A percentile compares a stretch with the other conserved stretches of the same genome.
phyloP scores from a whole-genome alignment of 2,113 vertebrate genomes.

The Nibea coibor region DNA sequence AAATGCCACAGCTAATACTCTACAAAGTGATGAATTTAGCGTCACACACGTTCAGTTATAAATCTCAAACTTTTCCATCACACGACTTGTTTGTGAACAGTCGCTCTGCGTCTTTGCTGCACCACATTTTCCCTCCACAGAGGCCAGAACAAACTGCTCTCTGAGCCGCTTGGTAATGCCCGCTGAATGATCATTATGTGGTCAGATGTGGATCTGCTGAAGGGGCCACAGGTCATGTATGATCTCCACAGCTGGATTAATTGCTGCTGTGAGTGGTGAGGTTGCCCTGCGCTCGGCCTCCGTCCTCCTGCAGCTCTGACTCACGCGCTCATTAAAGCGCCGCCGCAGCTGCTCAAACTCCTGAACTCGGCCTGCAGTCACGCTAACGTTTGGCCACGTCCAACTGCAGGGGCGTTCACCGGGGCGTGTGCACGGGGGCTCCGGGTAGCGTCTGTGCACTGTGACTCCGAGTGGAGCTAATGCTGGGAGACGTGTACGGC shows the following conservation, averaged over 20 bases:
- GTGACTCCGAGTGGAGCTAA: constrained; percentile 14
- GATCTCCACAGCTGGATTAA: constrained; percentile 31
- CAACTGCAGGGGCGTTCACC: constrained; percentile 20
- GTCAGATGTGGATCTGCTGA: constrained; percentile 17
- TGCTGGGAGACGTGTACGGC: background rate
- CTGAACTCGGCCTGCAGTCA: constrained; percentile 42
- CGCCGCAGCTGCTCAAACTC: constrained; percentile 41
- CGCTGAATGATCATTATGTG: constrained; percentile 14
- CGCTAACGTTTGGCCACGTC: constrained; percentile 1
- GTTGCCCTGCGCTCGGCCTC: background rate
- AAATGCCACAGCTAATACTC: background rate
- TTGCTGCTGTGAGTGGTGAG: constrained; percentile 2
- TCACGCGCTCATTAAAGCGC: constrained; percentile 53
- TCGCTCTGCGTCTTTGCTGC: background rate
- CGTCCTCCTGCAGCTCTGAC: constrained; percentile 33
- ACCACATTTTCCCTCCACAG: background rate
- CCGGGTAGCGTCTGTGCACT: background rate
- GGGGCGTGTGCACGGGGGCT: background rate
- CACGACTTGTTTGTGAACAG: background rate
- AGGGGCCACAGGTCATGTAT: constrained; percentile 21
- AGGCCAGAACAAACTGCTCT: constrained; percentile 6
- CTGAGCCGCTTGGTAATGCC: background rate
- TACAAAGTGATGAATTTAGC: background rate
- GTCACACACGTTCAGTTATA: background rate
- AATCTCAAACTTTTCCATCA: constrained; percentile 4